Base-by-base conservation (phyloP, 2,797 vertebrate species). In the Oryzias sinensis region DNA sequence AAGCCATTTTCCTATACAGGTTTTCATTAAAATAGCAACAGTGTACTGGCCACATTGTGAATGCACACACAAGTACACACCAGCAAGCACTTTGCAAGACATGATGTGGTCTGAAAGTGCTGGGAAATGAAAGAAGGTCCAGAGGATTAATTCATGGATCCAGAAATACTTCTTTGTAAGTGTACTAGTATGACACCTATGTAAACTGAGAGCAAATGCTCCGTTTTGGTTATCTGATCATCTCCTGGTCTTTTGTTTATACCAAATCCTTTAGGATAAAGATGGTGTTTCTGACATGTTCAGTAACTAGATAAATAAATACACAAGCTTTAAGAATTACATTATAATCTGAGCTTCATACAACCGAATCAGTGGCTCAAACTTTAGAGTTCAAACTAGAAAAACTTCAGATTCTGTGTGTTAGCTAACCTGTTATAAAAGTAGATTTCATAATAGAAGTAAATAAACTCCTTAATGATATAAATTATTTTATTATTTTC, bases 21-120 rank as follows among this genome's bases (percentile, higher is more conserved):
- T 83, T 91, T 91, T 89, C 87, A 87, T 90, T 88, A 87, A 90
- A 93, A 91, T 91, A 90, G 91, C 80, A 89, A 72, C 70, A 0
- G 59, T 17, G 75, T 87, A 91, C 91, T 87, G 79, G 69, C 51
- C 43, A 57, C 49, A 54, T n/a, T 9, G 59, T 0, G 8, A 14
- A 6, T n/a, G 50, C 75, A 65, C 43, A 1, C 48, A 47, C 56
- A 68, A 59, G 47, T 14, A 62, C 68, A 81, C 70, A 72, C 45
- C 46, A 4, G 14, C 22, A 63, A 74, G 76, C 86, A 90, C 88
- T 90, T 89, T 89, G 77, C 79, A 83, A 81, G 83, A 84, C 84
- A 84, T 84, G 74, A 83, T 86, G 85, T 80, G 88, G 83, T 88
- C 74, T 86, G 56, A 84, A 92, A 88, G 83, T 89, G 85, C 88